Evolutionary conservation across 2,113 vertebrate species (phyloP).

Genomic region (Macrotis lagotis): DNA sequence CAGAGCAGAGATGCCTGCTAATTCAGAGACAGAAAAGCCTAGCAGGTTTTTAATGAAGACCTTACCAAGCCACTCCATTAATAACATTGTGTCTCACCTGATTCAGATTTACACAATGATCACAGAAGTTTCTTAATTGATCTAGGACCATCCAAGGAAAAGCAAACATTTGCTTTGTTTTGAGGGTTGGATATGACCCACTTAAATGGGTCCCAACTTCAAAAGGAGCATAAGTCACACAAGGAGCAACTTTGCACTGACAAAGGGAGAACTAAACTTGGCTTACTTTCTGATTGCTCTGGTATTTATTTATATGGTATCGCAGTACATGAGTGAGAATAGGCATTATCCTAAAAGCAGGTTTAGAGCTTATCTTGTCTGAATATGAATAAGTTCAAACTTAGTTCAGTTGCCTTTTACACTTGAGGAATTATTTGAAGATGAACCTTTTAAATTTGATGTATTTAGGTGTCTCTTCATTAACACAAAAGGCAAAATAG

Average conservation of each 20-base stretch:
- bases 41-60: conserved; percentile 92
- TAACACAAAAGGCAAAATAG: conserved; percentile 16
- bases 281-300: conserved; percentile 42
- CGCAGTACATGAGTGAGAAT: too few species aligned
- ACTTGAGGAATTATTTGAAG: conserved; percentile 32
- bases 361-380: not conserved
- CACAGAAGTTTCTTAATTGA: conserved; percentile 87
- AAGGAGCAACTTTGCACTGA: conserved; percentile 29
- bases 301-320: not conserved
- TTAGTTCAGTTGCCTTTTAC: conserved; percentile 9
- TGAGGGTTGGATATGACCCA: not conserved
- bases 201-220: conserved; percentile 26
- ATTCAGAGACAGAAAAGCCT: conserved; percentile 84
- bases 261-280: conserved; percentile 26
- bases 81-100: conserved; percentile 88
- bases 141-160: conserved; percentile 64
- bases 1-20: conserved; percentile 87
- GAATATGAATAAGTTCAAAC: not conserved
- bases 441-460: not conserved
- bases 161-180: conserved; percentile 28
- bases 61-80: conserved; percentile 86
- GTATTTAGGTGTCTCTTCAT: not conserved
- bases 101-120: conserved; percentile 91
- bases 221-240: conserved; percentile 30
- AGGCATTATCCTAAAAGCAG: not conserved